Evolutionary conservation across 2,113 vertebrate genomes (phyloP).

Genomic region (Ovis canadensis): DNA sequence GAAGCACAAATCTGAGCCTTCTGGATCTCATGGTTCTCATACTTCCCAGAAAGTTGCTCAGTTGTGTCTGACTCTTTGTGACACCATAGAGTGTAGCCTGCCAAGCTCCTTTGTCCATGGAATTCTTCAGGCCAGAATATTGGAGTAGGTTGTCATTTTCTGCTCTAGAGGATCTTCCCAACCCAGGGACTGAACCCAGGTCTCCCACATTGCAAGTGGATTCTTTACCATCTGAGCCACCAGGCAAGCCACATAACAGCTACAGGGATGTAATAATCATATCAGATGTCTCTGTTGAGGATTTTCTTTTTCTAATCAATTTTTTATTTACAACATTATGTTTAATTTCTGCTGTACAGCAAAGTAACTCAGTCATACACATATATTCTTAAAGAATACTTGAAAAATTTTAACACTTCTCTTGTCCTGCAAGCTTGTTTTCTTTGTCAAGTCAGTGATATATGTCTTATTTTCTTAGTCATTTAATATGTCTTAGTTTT

Average conservation of each 20-base stretch:
- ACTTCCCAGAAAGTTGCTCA: neutral
- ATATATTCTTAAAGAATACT: neutral
- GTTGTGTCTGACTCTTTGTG: neutral
- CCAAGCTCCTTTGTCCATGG: neutral
- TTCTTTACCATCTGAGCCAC: neutral
- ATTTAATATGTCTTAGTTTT: neutral
- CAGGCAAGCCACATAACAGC: neutral
- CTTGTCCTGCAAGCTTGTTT: neutral
- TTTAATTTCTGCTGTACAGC: neutral
- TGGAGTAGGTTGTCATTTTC: neutral
- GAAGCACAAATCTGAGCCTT: neutral
- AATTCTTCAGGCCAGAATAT: neutral
- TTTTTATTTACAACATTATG: neutral
- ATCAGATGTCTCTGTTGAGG: neutral
- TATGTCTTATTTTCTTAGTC: neutral
- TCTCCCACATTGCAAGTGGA: neutral
- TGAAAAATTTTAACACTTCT: neutral
- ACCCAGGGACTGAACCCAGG: neutral
- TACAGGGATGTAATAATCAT: neutral
- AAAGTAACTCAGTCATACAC: neutral
- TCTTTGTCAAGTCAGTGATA: neutral
- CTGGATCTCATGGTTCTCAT: neutral
- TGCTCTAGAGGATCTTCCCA: neutral
- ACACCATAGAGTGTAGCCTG: neutral
- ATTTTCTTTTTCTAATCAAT: neutral